Conservation (phyloP, 2,113 vertebrate genomes). For the Boleophthalmus pectinirostris region DNA sequence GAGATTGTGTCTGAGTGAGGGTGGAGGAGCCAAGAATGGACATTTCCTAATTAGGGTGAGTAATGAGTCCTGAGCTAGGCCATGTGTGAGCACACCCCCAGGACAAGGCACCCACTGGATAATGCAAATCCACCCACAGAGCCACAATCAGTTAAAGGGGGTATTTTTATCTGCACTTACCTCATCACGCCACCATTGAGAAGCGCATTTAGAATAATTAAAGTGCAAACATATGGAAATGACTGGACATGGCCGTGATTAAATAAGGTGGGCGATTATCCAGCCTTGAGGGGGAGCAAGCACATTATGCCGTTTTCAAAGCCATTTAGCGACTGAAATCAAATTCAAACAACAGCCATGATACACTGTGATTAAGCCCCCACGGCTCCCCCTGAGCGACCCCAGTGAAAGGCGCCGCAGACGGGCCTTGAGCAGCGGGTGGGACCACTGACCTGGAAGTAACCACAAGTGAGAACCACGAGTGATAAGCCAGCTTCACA, state of each 20-base stretch:
- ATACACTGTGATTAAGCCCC: slow-evolving; percentile 75
- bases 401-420: slow-evolving; percentile 34
- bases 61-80: slow-evolving; percentile 73
- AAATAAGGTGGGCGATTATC: slow-evolving; percentile 76
- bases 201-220: slow-evolving; percentile 71
- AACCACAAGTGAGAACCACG: slow-evolving; percentile 65
- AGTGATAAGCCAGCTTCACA: slow-evolving; percentile 68
- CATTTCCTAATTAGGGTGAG: slow-evolving; percentile 78
- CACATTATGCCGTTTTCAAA: slow-evolving; percentile 78
- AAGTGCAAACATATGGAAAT: slow-evolving; percentile 76
- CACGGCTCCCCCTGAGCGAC: slow-evolving; percentile 35
- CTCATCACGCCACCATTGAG: slow-evolving; percentile 64
- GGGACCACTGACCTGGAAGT: slow-evolving; percentile 74
- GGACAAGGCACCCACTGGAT: slow-evolving; percentile 67
- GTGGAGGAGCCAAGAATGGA: slow-evolving; percentile 63
- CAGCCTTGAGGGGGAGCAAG: slow-evolving; percentile 69
- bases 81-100: slow-evolving; percentile 66
- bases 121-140: slow-evolving; percentile 68
- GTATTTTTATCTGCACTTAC: slow-evolving; percentile 73
- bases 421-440: slow-evolving; percentile 48
- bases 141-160: slow-evolving; percentile 72
- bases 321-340: slow-evolving; percentile 75
- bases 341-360: slow-evolving; percentile 73
- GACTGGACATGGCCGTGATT: slow-evolving; percentile 75
- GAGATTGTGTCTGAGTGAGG: slow-evolving; percentile 64